Evolutionary conservation across 2,888 invertebrate genomes (phyloP), one percentile per base, ranked within the genome.

Genomic region (Lissocephala sabroskyi): DNA sequence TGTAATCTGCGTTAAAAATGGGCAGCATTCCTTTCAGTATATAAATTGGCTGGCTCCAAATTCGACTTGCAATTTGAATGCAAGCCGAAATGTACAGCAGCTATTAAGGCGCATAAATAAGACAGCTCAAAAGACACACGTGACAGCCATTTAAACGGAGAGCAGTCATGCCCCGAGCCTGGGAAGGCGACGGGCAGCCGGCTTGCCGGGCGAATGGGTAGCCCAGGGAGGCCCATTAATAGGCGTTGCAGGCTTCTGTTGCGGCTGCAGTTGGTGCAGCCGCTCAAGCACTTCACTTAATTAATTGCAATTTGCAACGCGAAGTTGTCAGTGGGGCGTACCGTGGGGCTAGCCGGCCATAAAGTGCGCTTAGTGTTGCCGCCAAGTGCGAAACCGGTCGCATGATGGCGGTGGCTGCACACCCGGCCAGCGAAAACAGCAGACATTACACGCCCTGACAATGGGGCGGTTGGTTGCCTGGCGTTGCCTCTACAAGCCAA

Each of bases 281-380:
- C 49, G 63, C 64, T 59, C 59, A 59, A 56, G 71, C 67, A 66
- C 67, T 74, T 71, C 68, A 65, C 74, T 74, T 73, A 73, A 73
- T 73, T 71, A 73, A 74, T 73, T 65, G 71, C 71, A 71, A 71
- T 66, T 74, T 74, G 66, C 57, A 55, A 54, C 68, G 52, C 56
- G 50, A 54, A 52, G 56, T 64, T 53, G 63, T 54, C 63, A 45
- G 52, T 54, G 58, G 56, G 13, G 57, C 14, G 23, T 23, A 23
- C 4, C 23, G 23, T 23, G 4, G 7, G 23, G 4, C 23, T 23
- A 3, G 23, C 9, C 30, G 37, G 46, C 45, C 54, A 68, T 70
- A 65, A 74, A 65, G 52, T 48, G 58, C 57, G 77, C 58, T 70
- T 76, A 73, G 74, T 48, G 47, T 43, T 45, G 36, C 39, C 23